A percentile compares a stretch with the other conserved stretches of the same genome.
phyloP scores from a whole-genome alignment of 2,113 vertebrate species.

The Parotia lawesii region DNA sequence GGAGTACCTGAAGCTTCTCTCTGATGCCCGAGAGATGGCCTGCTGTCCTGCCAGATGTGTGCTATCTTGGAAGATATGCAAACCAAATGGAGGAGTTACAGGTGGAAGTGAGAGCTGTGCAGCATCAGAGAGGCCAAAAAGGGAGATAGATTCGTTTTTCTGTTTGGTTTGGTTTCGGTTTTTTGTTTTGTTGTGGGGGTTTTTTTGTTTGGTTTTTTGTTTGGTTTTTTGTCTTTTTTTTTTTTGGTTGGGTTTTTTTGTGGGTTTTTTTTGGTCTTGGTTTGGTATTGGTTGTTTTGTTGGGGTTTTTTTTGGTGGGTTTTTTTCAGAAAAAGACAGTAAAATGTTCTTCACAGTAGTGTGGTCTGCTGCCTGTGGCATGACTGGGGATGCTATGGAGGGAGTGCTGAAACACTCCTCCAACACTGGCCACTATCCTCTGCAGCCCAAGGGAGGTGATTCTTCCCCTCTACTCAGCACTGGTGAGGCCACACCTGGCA shows the following conservation, averaged over 20 bases:
- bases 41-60: not conserved
- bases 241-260: too few species aligned
- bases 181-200: too few species aligned
- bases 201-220: too few species aligned
- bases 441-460: not conserved
- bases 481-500: not conserved
- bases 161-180: too few species aligned
- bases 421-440: not conserved
- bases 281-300: too few species aligned
- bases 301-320: too few species aligned
- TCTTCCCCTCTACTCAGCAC: not conserved
- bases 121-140: not conserved
- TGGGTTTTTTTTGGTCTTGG: too few species aligned
- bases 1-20: not conserved
- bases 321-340: too few species aligned
- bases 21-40: not conserved
- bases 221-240: too few species aligned
- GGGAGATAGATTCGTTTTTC: not conserved
- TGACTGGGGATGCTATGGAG: too few species aligned
- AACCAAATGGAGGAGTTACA: not conserved
- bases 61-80: not conserved
- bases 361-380: not conserved
- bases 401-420: not conserved
- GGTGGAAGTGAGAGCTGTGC: not conserved
- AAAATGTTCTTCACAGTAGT: not conserved